These are phyloP conservation scores for Aphaenogaster floridana DNA, from an alignment of 1,140 invertebrate genomes.

Conservation along the genomic window DNA sequence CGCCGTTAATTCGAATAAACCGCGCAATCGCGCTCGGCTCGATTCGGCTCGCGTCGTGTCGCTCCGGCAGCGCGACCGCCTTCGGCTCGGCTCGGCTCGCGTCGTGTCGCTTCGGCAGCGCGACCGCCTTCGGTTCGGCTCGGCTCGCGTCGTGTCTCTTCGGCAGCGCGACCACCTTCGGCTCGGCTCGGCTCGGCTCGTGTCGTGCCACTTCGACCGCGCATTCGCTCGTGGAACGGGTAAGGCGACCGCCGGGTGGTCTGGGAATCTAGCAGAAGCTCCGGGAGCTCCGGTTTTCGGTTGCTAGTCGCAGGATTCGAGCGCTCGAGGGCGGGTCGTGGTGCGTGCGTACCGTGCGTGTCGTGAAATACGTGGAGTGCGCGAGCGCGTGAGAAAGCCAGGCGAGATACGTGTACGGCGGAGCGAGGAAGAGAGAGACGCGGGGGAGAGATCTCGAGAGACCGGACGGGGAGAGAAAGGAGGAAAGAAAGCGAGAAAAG, in stretches of 20 bases:
- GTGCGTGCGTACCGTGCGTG: constrained; percentile 4
- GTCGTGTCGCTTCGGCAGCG: not conserved
- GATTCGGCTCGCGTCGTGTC: not conserved
- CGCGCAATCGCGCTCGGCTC: not conserved
- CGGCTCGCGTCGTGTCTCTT: not conserved
- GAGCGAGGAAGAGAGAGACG: not conserved
- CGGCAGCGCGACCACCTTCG: not conserved
- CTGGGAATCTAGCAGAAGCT: constrained; percentile 72
- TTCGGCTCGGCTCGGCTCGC: not conserved
- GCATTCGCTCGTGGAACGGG: constrained; percentile 62
- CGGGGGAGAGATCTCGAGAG: not conserved
- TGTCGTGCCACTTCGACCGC: not conserved
- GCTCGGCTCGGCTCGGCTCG: too few relatives aligned
- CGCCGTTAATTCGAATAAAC: not conserved
- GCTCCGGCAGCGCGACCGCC: not conserved
- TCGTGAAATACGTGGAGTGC: constrained; percentile 8
- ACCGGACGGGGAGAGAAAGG: not conserved
- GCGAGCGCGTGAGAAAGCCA: constrained; percentile 9
- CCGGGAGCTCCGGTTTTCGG: constrained; percentile 72
- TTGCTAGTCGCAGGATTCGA: constrained; percentile 70
- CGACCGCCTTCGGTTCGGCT: not conserved
- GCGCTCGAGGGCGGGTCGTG: constrained; percentile 40
- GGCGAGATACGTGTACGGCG: too few relatives aligned
- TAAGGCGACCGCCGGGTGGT: constrained; percentile 69
- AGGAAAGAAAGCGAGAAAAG: not conserved